Evolutionary conservation across 2,888 invertebrate species (phyloP).

Genomic region (Eubasilissa splendida): DNA sequence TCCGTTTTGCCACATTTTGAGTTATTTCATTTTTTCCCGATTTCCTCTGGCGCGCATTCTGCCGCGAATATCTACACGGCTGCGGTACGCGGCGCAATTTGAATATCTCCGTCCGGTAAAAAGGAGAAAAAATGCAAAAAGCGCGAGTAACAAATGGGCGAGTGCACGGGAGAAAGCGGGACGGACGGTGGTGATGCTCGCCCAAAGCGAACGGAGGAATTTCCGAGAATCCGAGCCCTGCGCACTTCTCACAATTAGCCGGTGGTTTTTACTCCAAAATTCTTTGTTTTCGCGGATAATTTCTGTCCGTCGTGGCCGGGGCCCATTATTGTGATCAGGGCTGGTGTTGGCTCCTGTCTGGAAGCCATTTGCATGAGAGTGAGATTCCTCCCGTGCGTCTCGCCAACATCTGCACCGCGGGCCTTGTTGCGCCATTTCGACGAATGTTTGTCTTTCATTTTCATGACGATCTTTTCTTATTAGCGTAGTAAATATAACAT

Average conservation of each 20-base stretch:
- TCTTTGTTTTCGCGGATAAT: conserved; percentile 40
- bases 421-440: too few relatives aligned
- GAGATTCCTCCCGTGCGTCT: conserved; percentile 7
- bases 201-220: conserved; percentile 32
- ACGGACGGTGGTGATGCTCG: conserved; percentile 31
- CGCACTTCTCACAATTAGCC: conserved; percentile 43
- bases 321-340: conserved; percentile 20
- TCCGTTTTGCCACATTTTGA: too few relatives aligned
- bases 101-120: conserved; percentile 49
- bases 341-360: conserved; percentile 26
- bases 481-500: too few relatives aligned
- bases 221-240: conserved; percentile 39
- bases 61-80: conserved; percentile 52
- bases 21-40: neutral
- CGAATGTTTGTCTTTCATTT: too few relatives aligned
- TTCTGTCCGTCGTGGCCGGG: conserved; percentile 8
- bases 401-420: neutral
- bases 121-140: conserved; percentile 36
- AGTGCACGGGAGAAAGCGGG: conserved; percentile 46
- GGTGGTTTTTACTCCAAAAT: conserved; percentile 40
- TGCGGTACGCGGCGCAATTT: conserved; percentile 53
- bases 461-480: too few relatives aligned
- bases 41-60: conserved; percentile 21
- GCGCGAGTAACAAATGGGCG: conserved; percentile 35
- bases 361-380: conserved; percentile 26